These are phyloP conservation scores for Cecropterus lyciades DNA, from an alignment of 1,140 invertebrate species.

Conservation along the genomic window DNA sequence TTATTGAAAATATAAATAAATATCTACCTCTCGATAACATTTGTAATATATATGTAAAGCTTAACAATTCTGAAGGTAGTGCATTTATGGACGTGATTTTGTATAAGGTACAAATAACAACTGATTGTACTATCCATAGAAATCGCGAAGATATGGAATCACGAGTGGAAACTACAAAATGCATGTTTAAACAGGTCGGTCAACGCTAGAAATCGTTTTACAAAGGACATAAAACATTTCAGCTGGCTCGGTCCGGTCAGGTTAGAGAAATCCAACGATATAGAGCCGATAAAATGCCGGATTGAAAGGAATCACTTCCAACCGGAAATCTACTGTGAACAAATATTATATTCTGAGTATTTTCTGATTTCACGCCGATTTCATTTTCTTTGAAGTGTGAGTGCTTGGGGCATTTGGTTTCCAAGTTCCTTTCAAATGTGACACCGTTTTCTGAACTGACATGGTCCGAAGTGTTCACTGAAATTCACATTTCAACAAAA, in stretches of 20 bases:
- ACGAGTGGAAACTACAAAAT: neutral
- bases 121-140: too few relatives aligned
- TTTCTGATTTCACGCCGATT: conserved; percentile 6
- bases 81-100: too few relatives aligned
- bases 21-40: too few relatives aligned
- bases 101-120: too few relatives aligned
- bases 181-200: neutral
- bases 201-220: neutral
- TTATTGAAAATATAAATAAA: too few relatives aligned
- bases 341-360: conserved; percentile 7
- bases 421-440: neutral
- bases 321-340: conserved; percentile 7
- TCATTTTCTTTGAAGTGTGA: neutral
- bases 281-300: neutral
- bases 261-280: conserved; percentile 6
- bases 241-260: neutral
- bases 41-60: too few relatives aligned
- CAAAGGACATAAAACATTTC: conserved; percentile 5
- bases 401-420: neutral
- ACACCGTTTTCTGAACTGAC: neutral
- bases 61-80: too few relatives aligned
- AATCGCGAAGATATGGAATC: too few relatives aligned
- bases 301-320: conserved; percentile 11
- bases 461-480: neutral
- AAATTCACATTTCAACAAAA: too few relatives aligned